Evolutionary conservation across 2,797 vertebrate genomes (phyloP), one percentile per base, ranked within the genome.

Genomic region (Halcyon leucocephala): DNA sequence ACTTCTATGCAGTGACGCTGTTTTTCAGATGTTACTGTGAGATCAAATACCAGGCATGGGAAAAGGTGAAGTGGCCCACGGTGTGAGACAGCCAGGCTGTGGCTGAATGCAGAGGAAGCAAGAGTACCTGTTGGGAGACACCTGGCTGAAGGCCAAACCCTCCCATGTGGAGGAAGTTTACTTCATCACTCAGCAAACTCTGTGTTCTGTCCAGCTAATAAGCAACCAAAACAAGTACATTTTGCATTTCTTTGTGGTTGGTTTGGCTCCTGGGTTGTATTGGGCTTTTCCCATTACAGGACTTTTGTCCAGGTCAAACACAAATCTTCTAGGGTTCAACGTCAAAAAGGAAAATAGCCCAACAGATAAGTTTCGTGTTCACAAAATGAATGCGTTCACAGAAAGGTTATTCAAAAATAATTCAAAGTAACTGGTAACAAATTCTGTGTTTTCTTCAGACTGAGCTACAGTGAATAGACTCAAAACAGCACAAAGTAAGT

Each of bases 371-470:
- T 74, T 94, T 54, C 62, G 12, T 79, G 79, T 92, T 93, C n/a
- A 77, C 48, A 84, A 86, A 69, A 89, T 58, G 29, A 88, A 76
- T 55, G 9, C 26, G 54, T 72, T 94, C 15, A 77, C 44, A 72
- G 20, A 64, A 74, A 21, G 28, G 39, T 44, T 85, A 80, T 67
- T 25, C 6, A 73, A 86, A 90, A 90, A 78, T 54, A 90, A 41
- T 81, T 78, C 24, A 72, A 60, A 93, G 57, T 70, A 90, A 93
- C 65, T n/a, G 51, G 62, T 39, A 92, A 93, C 55, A 90, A 85
- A 66, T 52, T 60, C 86, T 90, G 58, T 67, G 64, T 73, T 31
- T 74, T 60, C 61, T 87, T 82, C 58, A 35, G 49, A 57, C 37
- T 44, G 26, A 65, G 9, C 55, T 60, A 76, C 61, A 86, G 72